Evolutionary conservation across 2,113 vertebrate genomes (phyloP).

Genomic region (Oncorhynchus clarkii): DNA sequence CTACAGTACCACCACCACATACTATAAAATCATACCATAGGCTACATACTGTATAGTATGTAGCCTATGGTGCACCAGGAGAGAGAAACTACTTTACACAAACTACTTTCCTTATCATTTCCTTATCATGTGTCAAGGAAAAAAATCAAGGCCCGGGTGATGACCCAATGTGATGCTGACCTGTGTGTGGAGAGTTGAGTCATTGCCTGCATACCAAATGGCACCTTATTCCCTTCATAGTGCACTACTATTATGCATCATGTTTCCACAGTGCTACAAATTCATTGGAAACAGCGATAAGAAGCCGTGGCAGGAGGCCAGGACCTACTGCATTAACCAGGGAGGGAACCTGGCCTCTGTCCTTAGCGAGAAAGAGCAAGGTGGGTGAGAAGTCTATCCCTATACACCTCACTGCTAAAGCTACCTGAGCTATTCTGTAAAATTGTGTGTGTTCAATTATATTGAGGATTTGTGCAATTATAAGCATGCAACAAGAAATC

Average conservation of each 20-base stretch:
- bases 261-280: slow-evolving; percentile 83
- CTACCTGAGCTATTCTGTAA: background rate
- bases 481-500: too few relatives aligned
- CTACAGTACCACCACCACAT: background rate
- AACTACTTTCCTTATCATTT: too few relatives aligned
- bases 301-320: slow-evolving; percentile 79
- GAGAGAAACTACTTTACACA: too few relatives aligned
- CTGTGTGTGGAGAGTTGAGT: too few relatives aligned
- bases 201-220: too few relatives aligned
- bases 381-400: slow-evolving; percentile 56
- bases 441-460: too few relatives aligned
- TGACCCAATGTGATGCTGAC: too few relatives aligned
- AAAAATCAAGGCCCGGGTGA: too few relatives aligned
- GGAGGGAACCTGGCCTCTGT: slow-evolving; percentile 88
- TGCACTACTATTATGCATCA: background rate
- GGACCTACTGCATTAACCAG: slow-evolving; percentile 75
- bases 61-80: too few relatives aligned
- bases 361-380: slow-evolving; percentile 80
- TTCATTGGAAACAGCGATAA: slow-evolving; percentile 68
- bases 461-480: too few relatives aligned
- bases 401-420: background rate
- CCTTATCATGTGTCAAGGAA: too few relatives aligned
- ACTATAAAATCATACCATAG: background rate
- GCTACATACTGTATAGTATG: background rate
- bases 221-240: too few relatives aligned